Evolutionary conservation across 2,113 vertebrate species (phyloP).

Genomic region (Sphaerodactylus townsendi): DNA sequence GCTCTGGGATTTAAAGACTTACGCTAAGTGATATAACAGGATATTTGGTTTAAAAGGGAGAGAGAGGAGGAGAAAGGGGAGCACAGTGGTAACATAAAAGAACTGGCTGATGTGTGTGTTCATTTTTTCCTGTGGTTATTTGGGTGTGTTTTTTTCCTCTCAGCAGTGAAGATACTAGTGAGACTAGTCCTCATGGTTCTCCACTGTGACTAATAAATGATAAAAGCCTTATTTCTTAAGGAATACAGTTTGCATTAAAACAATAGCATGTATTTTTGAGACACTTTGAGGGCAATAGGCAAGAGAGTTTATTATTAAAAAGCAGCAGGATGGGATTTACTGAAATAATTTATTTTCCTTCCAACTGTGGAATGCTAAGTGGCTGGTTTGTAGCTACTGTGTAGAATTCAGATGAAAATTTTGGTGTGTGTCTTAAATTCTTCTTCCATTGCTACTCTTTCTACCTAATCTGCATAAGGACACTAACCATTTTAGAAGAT

Average conservation of each 20-base stretch:
- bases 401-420: neutral
- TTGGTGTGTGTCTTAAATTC: neutral
- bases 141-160: slow-evolving; percentile 25
- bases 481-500: slow-evolving; percentile 36
- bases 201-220: neutral
- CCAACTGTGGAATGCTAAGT: slow-evolving; percentile 32
- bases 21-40: slow-evolving; percentile 61
- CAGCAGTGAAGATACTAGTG: neutral
- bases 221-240: neutral
- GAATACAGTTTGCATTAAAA: slow-evolving; percentile 29
- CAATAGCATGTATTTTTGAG: slow-evolving; percentile 11
- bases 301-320: neutral
- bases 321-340: neutral
- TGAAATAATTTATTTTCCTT: slow-evolving; percentile 50
- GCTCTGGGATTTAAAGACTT: slow-evolving; percentile 74
- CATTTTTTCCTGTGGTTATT: slow-evolving; percentile 42
- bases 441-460: neutral
- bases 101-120: slow-evolving; percentile 22
- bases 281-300: neutral
- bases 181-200: slow-evolving; percentile 12
- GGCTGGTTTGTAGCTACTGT: neutral
- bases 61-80: slow-evolving; percentile 7
- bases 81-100: slow-evolving; percentile 41
- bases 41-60: slow-evolving; percentile 63
- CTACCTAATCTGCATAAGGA: neutral